Base-by-base conservation (phyloP, 2,888 invertebrate species). In the Apotomis turbidana region DNA sequence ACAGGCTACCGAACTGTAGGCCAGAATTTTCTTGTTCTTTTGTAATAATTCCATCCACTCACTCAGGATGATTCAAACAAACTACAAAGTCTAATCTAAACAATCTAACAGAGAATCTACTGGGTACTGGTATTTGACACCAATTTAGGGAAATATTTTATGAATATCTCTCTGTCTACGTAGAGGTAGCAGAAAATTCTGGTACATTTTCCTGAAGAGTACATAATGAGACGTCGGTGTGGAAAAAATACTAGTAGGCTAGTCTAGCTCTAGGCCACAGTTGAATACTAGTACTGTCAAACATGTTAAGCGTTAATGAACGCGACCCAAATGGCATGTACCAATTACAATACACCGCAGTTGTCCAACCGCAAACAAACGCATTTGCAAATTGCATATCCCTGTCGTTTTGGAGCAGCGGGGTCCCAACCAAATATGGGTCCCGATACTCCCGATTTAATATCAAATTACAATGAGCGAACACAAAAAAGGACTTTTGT, bases 351-450 rank as follows among this genome's bases (percentile, higher is more conserved):
- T 67, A 13, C 46, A 63, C 63, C 72, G 72, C 71, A 68, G 52
- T 58, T 41, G 71, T 54, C 61, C 61, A 38, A 61, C 68, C 68
- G 68, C 68, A 68, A 68, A 68, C 71, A 71, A 67, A 63, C 13
- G 72, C 75, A 80, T 78, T 74, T 75, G 78, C 77, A 82, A 85
- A 84, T 83, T 83, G 79, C 78, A 78, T 80, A 81, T 79, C 63
- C 81, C 74, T 82, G 81, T 80, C 76, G 75, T 80, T 75, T 78
- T 67, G 63, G 64, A 61, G 64, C 59, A 68, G 54, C 67, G 60
- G 62, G 74, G 12, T 27, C 44, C 59, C 27, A 63, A 68, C 63
- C 62, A 58, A 72, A 72, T 60, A 68, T 59, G 60, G 71, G 66
- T 13, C 52, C 62, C 51, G 46, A 68, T 55, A 66, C 60, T 13